Base-by-base conservation (phyloP, 2,113 vertebrate species). In the Seriola quinqueradiata region DNA sequence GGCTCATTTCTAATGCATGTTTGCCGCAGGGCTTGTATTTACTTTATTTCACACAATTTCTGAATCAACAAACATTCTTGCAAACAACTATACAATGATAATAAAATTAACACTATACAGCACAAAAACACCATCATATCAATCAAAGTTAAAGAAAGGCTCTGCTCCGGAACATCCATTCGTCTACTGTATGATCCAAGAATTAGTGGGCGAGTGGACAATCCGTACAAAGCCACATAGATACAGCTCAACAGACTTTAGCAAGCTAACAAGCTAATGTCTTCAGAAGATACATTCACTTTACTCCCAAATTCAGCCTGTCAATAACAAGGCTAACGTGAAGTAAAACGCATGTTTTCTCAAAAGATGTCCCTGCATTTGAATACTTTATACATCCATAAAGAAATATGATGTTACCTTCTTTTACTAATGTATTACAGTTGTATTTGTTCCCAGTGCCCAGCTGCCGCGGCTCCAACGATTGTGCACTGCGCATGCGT, bases 401-500 rank as follows among this genome's bases (percentile, higher is more conserved):
- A 36, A 78, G 3, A 38, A 32, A n/a, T 17, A 23, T 1, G 44
- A 59, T 0, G 0, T 81, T 87, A 92, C 87, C 85, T 89, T 70
- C 4, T 4, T 28, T 82, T 38, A 63, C n/a, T 28, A 23, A 6
- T 5, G 4, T 12, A 5, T 11, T 11, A 54, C 1, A 0, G 2
- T 21, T 54, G 3, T 34, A 1, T 40, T 13, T 19, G 28, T 4
- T 50, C 6, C 34, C 23, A 4, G 3, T n/a, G 40, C 1, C n/a
- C 28, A 50, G 5, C 3, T 14, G 23, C 19, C 4, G 14, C 0
- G 0, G 32, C 48, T 8, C 1, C 0, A 8, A 0, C 0, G 1
- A 42, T 8, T 16, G 2, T 2, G 3, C 5, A 79, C 5, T 77
- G 83, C 92, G 91, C 94, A 84, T 91, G 93, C 90, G 91, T 60